Evolutionary conservation across 2,888 invertebrate species (phyloP).

Genomic region (Empis stercorea): DNA sequence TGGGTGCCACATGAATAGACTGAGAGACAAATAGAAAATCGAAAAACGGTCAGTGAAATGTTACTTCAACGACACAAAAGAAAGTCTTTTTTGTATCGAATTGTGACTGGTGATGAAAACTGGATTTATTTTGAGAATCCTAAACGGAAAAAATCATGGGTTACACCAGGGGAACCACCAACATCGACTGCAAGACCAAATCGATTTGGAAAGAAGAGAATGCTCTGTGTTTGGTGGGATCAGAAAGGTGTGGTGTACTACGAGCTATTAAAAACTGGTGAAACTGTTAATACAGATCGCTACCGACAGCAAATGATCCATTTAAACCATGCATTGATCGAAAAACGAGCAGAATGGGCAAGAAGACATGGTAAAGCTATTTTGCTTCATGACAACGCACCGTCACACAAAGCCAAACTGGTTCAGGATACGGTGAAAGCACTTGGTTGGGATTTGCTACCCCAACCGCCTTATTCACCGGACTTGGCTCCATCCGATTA

Average conservation of each 20-base stretch:
- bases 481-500: too few relatives aligned
- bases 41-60: background rate
- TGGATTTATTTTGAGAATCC: too few relatives aligned
- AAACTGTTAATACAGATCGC: slow-evolving; percentile 12
- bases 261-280: slow-evolving; percentile 12
- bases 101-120: background rate
- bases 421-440: too few relatives aligned
- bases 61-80: too few relatives aligned
- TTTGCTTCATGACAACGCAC: too few relatives aligned
- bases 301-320: slow-evolving; percentile 12
- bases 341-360: background rate
- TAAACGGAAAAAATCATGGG: too few relatives aligned
- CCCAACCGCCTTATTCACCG: too few relatives aligned
- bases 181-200: too few relatives aligned
- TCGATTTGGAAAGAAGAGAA: background rate
- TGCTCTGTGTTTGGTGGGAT: slow-evolving; percentile 8
- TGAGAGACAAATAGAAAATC: slow-evolving; percentile 10
- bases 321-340: slow-evolving; percentile 7
- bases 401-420: too few relatives aligned
- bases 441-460: too few relatives aligned
- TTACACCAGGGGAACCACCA: too few relatives aligned
- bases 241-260: slow-evolving; percentile 6
- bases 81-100: slow-evolving; percentile 1
- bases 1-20: slow-evolving; percentile 11
- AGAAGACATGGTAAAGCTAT: too few relatives aligned